These are phyloP conservation scores for Orycteropus afer DNA, from an alignment of 2,113 vertebrate species.

Conservation along the genomic window DNA sequence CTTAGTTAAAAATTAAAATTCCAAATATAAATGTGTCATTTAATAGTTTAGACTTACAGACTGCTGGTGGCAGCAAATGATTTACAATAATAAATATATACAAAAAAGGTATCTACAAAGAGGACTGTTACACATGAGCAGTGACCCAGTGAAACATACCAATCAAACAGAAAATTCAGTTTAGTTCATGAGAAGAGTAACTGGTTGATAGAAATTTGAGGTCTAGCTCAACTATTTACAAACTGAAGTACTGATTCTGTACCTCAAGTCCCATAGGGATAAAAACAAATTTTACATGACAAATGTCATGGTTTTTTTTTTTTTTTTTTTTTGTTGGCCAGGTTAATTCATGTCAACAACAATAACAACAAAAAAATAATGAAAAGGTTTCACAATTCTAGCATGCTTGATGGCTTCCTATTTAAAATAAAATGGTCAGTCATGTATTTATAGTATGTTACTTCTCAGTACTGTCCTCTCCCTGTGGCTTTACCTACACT, in stretches of 20 bases:
- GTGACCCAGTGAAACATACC: conserved; percentile 91
- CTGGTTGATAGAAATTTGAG: conserved; percentile 87
- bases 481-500: conserved; percentile 77
- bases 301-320: conserved; percentile 89
- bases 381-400: conserved; percentile 92
- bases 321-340: conserved; percentile 82
- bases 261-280: conserved; percentile 95
- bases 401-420: conserved; percentile 94
- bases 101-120: conserved; percentile 91
- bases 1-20: conserved; percentile 91
- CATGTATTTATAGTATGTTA: conserved; percentile 79
- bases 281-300: conserved; percentile 89
- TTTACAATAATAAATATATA: conserved; percentile 93
- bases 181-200: conserved; percentile 88
- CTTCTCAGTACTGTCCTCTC: conserved; percentile 90
- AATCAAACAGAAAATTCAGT: conserved; percentile 94
- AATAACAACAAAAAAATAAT: conserved; percentile 67
- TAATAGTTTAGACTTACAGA: conserved; percentile 94
- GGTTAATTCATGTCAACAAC: conserved; percentile 90
- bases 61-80: conserved; percentile 95
- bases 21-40: conserved; percentile 92
- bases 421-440: conserved; percentile 84
- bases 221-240: conserved; percentile 89
- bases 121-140: conserved; percentile 88
- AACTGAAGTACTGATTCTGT: conserved; percentile 87